A percentile compares a stretch with the other conserved stretches of the same genome.
These are phyloP conservation scores for Bugulina stolonifera DNA, from an alignment of 2,888 invertebrate genomes.

Conservation along the genomic window DNA sequence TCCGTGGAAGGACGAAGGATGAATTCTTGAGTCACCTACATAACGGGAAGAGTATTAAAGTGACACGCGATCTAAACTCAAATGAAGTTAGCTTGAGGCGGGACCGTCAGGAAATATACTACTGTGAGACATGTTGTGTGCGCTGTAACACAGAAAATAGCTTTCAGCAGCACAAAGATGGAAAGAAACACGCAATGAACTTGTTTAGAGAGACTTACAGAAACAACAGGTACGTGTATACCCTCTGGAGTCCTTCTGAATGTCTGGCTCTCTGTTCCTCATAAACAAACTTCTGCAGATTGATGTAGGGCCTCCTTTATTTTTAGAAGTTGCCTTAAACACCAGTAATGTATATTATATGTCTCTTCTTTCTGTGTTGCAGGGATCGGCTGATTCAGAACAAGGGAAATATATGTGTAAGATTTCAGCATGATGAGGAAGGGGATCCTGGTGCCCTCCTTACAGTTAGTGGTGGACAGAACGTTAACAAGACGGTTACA, in stretches of 20 bases:
- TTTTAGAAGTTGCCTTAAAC: not conserved
- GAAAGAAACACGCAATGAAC: not conserved
- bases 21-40: not conserved
- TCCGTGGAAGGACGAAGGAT: not conserved
- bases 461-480: not conserved
- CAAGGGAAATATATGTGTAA: constrained; percentile 6
- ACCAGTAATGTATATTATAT: no score
- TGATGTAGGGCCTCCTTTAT: no score
- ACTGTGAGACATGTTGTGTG: constrained; percentile 2
- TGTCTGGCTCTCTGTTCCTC: no score
- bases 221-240: not conserved
- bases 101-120: not conserved
- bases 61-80: not conserved
- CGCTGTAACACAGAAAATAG: not conserved
- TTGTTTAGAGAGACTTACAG: not conserved
- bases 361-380: no score
- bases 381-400: not conserved
- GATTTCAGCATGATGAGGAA: not conserved
- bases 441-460: not conserved
- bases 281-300: no score
- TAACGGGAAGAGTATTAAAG: not conserved
- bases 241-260: no score
- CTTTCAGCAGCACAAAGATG: not conserved
- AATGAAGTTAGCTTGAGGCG: not conserved
- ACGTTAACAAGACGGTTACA: not conserved